Evolutionary conservation across 2,888 invertebrate genomes (phyloP).

Genomic region (Scaptodrosophila latifasciaeformis): DNA sequence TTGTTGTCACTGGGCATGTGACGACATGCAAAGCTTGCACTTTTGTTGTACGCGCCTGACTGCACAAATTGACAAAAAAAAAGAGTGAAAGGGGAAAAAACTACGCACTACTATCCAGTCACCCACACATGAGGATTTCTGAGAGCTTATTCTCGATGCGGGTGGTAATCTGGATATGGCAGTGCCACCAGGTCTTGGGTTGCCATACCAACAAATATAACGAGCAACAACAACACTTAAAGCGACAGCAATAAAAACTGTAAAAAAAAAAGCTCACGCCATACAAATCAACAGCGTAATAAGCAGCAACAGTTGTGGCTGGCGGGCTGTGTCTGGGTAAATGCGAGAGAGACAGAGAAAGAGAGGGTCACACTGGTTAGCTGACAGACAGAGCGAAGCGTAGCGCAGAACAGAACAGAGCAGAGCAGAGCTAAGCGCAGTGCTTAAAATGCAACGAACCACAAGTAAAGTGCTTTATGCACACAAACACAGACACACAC

Average conservation of each 20-base stretch:
- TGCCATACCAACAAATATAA: conserved; percentile 30
- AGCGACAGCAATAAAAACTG: background rate
- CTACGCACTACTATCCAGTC: background rate
- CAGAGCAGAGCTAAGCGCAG: conserved; percentile 27
- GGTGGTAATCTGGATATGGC: background rate
- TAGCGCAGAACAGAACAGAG: too few relatives aligned
- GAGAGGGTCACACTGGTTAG: conserved; percentile 1
- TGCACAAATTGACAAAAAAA: background rate
- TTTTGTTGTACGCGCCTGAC: conserved; percentile 17
- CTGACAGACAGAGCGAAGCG: conserved; percentile 11
- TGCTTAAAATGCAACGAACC: conserved; percentile 50
- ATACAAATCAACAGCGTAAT: conserved; percentile 19
- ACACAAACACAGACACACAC: conserved; percentile 27
- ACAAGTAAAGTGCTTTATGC: conserved; percentile 38
- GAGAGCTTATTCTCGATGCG: background rate
- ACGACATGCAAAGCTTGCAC: conserved; percentile 38
- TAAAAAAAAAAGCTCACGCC: conserved; percentile 1
- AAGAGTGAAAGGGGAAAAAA: background rate
- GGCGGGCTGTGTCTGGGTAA: background rate
- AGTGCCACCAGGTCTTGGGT: conserved; percentile 11
- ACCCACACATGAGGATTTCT: background rate
- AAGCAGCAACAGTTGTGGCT: conserved; percentile 54
- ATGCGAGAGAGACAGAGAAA: conserved; percentile 4
- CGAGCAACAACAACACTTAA: conserved; percentile 1
- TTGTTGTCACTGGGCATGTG: conserved; percentile 11